A percentile compares a stretch with the other conserved stretches of the same genome.
Evolutionary conservation across 2,888 invertebrate genomes (phyloP).

Genomic region (Vesta saturnalis): DNA sequence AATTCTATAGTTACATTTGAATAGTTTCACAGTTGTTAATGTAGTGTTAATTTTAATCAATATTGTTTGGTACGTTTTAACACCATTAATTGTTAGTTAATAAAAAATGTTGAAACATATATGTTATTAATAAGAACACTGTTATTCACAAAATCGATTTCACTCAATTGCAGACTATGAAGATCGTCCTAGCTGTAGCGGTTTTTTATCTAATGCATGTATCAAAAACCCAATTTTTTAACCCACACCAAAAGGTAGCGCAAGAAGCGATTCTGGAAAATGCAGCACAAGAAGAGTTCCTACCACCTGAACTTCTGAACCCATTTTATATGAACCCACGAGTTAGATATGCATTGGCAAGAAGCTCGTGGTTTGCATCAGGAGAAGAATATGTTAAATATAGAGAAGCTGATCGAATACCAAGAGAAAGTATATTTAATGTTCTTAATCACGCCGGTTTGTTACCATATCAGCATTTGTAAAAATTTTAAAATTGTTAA

Average conservation of each 20-base stretch:
- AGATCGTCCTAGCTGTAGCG: no score
- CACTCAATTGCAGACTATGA: no score
- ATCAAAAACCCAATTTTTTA: conserved; percentile 15
- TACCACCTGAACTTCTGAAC: conserved; percentile 68
- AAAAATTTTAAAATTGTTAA: neutral
- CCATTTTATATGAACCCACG: conserved; percentile 69
- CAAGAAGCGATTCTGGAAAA: conserved; percentile 70
- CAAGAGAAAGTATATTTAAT: conserved; percentile 71
- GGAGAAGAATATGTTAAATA: conserved; percentile 70
- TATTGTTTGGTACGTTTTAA: no score
- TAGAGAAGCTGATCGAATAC: conserved; percentile 69
- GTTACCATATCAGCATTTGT: conserved; percentile 52
- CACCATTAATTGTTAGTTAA: no score
- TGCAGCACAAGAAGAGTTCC: conserved; percentile 66
- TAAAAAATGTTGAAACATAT: no score
- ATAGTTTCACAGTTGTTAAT: no score
- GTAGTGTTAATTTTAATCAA: no score
- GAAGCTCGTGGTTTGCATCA: conserved; percentile 69
- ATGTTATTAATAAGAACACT: no score
- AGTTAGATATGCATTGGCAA: conserved; percentile 65
- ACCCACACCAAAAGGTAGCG: conserved; percentile 44
- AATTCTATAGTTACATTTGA: no score
- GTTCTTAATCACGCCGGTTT: conserved; percentile 73
- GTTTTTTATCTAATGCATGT: no score
- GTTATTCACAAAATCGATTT: no score